Base-by-base conservation (phyloP, 2,888 invertebrate species). In the Mythimna lalbum region DNA sequence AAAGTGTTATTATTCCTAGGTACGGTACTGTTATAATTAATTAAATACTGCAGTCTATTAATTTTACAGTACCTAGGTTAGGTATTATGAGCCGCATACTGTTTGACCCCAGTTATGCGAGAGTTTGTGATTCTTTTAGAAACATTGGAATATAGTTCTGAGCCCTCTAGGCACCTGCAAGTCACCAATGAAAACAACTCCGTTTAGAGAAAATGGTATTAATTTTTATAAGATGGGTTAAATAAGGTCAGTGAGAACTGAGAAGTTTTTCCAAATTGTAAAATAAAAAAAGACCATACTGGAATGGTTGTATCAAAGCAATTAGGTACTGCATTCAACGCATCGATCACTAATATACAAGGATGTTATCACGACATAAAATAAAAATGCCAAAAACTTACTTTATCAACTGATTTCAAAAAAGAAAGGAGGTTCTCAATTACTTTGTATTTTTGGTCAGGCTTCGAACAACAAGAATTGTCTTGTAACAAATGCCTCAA, bases 1-100 rank as follows among this genome's bases (percentile, higher is more conserved):
- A 69, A 50, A 19, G 31, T 56, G 21, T 67, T 60, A 50, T 59
- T 78, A 53, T 52, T 59, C 2, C 66, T 27, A 65, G 57, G 57
- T 49, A n/a, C 39, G 17, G 10, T 52, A 69, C 7, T 12, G 21
- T 47, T n/a, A 56, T 73, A 57, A 50, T 73, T 64, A 21, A 64
- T 63, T 33, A 56, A 9, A 12, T 43, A 72, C 27, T 52, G n/a
- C 17, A 39, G 17, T 64, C 19, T 47, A 59, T 36, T 52, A 57
- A 47, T 19, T 57, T 43, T 31, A 39, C 17, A 23, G 27, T n/a
- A n/a, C 27, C 50, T 47, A 6, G 1, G 36, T 36, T 47, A 6
- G 1, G 36, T 36, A 36, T 33, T 43, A 63, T 14, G 21, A 17
- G 33, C 39, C 23, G 9, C 21, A 10, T 23, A 19, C 2, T 19